Percentiles rank a stretch among this genome's conserved stretches.
These are phyloP conservation scores for Eupithecia vulgata DNA, from an alignment of 2,888 invertebrate genomes.

Conservation along the genomic window DNA sequence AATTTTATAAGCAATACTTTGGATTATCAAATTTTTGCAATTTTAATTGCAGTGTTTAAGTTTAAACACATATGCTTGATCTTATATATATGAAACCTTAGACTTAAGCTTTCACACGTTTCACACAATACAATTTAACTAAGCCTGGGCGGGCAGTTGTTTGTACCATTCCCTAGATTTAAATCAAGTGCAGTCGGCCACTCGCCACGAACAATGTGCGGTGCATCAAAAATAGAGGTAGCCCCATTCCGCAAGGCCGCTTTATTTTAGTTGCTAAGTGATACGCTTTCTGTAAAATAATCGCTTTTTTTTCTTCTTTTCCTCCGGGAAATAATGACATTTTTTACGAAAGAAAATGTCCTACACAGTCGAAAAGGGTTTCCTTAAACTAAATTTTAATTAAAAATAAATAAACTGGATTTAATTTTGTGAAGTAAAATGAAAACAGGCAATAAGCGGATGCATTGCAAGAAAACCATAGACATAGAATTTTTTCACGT, in stretches of 20 bases:
- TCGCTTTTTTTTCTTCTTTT: too few relatives aligned
- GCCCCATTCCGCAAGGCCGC: slow-evolving; percentile 58
- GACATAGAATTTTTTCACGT: too few relatives aligned
- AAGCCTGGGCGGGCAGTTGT: neutral
- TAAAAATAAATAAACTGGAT: neutral
- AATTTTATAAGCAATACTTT: neutral
- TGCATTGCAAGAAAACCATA: slow-evolving; percentile 1
- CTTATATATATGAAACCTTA: neutral
- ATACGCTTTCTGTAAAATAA: slow-evolving; percentile 37
- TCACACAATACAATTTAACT: slow-evolving; percentile 10
- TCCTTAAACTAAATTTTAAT: neutral
- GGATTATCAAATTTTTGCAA: neutral
- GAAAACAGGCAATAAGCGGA: neutral
- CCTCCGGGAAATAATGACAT: neutral
- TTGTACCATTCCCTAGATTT: slow-evolving; percentile 11
- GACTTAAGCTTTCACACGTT: neutral
- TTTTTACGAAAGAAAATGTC: neutral
- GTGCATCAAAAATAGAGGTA: slow-evolving; percentile 63
- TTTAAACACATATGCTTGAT: neutral
- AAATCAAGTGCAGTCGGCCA: slow-evolving; percentile 31
- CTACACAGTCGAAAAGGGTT: neutral
- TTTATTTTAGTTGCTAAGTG: slow-evolving; percentile 55
- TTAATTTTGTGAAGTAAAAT: neutral
- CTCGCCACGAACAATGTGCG: slow-evolving; percentile 45
- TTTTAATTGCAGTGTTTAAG: neutral